Evolutionary conservation across 2,113 vertebrate genomes (phyloP), one percentile per base, ranked within the genome.

Genomic region (Malurus alboscapulatus): DNA sequence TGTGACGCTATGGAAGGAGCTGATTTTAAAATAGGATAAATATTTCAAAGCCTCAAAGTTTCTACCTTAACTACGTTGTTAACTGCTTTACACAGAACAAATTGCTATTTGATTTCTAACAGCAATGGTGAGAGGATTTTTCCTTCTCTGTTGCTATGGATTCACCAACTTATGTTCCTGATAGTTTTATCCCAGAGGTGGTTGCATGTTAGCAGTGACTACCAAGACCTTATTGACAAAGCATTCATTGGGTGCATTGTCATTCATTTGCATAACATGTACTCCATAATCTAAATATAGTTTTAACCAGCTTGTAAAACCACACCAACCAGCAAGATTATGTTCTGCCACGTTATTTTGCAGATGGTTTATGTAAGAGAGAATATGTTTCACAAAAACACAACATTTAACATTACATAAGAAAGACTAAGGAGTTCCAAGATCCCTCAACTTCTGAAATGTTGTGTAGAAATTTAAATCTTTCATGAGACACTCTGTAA

Each of bases 281-380:
- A 12, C 10, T 73, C 5, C 21, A 30, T 84, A 68, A 75, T 75
- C 69, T 81, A 78, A 78, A 82, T 36, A 65, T 21, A 8, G 14
- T 53, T 89, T 91, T 68, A 82, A 68, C 66, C 25, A 69, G 4
- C 9, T 82, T 84, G 54, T 38, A 76, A 95, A 93, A 76, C 53
- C 66, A 79, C 50, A 54, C 27, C 48, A 58, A 42, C 27, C 17
- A 81, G 14, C 1, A 8, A 72, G 24, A 89, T 73, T 87, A 51
- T 91, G 19, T 66, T 66, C 54, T 87, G 19, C 27, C 54, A 47
- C 24, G 40, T 34, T 62, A 59, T 85, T 91, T 92, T 73, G 61
- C 10, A 66, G 27, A 42, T 58, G 3, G 6, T 68, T 95, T 78
- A 29, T 87, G 8, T 84, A 91, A 84, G 26, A 86, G 27, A n/a